Conservation (phyloP, 30 jellyfish, hydroid and myxozoan species). For the Haliclystus octoradiatus region DNA sequence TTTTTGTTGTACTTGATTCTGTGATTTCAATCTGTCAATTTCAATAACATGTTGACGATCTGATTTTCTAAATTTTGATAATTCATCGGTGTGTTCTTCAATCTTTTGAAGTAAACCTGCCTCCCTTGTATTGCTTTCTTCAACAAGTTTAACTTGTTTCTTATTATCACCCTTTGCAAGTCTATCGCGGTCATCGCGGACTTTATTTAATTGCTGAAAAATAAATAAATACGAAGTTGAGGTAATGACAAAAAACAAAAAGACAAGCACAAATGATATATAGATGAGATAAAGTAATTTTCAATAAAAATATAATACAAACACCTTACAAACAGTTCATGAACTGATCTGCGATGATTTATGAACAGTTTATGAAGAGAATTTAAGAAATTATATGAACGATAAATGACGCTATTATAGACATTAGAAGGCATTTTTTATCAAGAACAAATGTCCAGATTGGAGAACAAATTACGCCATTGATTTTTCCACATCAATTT, state of each 20-base stretch:
- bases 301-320: no score
- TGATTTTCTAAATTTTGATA: slow-evolving; percentile 29
- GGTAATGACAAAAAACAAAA: neutral
- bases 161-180: slow-evolving; percentile 60
- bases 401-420: no score
- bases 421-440: no score
- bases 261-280: neutral
- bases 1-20: neutral
- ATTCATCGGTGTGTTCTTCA: slow-evolving; percentile 43
- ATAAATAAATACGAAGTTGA: neutral
- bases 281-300: neutral
- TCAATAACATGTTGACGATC: slow-evolving; percentile 16
- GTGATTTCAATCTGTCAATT: neutral
- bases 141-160: slow-evolving; percentile 52
- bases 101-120: slow-evolving; percentile 33
- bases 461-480: no score
- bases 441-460: no score
- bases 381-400: no score
- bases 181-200: slow-evolving; percentile 41
- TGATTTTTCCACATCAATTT: no score
- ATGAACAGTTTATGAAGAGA: no score
- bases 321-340: no score
- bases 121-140: slow-evolving; percentile 85
- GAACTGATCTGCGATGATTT: no score
- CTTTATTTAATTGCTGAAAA: slow-evolving; percentile 53